phyloP scores from a whole-genome alignment of 2,888 invertebrate species.

The Dichetophora obliterata region DNA sequence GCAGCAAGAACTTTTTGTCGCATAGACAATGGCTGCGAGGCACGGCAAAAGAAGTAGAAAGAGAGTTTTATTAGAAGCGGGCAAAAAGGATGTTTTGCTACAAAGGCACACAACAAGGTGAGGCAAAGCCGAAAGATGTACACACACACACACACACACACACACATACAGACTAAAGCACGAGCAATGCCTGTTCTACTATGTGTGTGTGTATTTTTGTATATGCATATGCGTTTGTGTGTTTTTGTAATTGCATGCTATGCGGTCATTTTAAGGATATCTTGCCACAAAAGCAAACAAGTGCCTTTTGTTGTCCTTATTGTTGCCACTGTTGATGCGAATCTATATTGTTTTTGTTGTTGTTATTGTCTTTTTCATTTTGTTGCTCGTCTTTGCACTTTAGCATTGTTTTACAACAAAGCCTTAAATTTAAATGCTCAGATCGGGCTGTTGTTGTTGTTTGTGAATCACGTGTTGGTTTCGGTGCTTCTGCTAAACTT shows the following conservation, averaged over 20 bases:
- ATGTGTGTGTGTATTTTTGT: background rate
- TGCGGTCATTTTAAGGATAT: slow-evolving; percentile 30
- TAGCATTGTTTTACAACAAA: background rate
- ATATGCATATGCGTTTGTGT: background rate
- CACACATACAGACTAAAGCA: background rate
- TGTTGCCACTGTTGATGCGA: background rate
- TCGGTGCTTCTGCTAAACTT: background rate
- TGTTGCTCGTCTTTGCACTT: background rate
- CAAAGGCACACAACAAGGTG: background rate
- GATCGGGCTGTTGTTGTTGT: background rate
- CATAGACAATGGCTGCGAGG: background rate
- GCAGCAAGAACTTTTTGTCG: slow-evolving; percentile 15
- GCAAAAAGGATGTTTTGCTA: background rate
- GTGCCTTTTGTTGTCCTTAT: background rate
- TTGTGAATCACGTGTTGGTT: background rate
- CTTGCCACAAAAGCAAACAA: slow-evolving; percentile 26
- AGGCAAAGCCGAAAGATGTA: background rate
- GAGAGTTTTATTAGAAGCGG: background rate
- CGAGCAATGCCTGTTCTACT: background rate
- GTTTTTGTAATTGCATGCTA: slow-evolving; percentile 22
- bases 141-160: too few relatives aligned
- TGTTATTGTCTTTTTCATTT: background rate
- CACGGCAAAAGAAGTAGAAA: background rate
- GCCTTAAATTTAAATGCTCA: background rate
- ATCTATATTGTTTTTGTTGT: too few relatives aligned